Percentiles rank a stretch among this genome's conserved stretches.
These are phyloP conservation scores for Cuniculus paca DNA, from an alignment of 2,797 vertebrate species.

Conservation along the genomic window DNA sequence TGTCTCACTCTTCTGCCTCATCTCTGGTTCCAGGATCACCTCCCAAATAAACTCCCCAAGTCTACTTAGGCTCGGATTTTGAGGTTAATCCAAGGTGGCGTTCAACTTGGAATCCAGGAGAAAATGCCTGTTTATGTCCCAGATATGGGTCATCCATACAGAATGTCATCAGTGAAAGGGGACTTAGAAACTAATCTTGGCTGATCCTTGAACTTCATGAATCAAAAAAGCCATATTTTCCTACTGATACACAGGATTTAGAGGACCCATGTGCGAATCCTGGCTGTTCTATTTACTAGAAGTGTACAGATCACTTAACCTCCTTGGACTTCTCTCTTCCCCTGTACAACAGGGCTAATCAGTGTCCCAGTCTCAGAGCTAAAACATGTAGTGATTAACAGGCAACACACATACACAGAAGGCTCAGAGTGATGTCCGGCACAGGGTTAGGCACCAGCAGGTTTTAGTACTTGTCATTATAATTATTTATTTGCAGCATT, in stretches of 20 bases:
- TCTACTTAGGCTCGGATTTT: not conserved
- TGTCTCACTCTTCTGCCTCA: no score
- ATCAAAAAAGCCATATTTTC: not conserved
- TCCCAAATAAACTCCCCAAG: no score
- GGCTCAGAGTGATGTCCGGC: not conserved
- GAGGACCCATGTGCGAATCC: not conserved
- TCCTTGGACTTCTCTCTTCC: not conserved
- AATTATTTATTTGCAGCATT: not conserved
- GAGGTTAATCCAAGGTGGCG: not conserved
- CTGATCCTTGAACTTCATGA: not conserved
- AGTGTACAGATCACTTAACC: not conserved
- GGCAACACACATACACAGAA: not conserved
- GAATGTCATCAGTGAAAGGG: not conserved
- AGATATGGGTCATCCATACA: not conserved
- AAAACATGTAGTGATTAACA: not conserved
- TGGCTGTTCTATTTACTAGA: not conserved
- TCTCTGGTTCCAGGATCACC: no score
- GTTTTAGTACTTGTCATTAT: not conserved
- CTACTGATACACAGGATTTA: not conserved
- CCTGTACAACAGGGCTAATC: not conserved
- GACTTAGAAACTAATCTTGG: not conserved
- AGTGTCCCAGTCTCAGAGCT: not conserved
- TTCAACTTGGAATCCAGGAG: not conserved
- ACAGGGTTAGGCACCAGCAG: not conserved
- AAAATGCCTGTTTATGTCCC: not conserved